Conservation (phyloP, 1,140 invertebrate genomes). For the Diorhabda carinulata region DNA sequence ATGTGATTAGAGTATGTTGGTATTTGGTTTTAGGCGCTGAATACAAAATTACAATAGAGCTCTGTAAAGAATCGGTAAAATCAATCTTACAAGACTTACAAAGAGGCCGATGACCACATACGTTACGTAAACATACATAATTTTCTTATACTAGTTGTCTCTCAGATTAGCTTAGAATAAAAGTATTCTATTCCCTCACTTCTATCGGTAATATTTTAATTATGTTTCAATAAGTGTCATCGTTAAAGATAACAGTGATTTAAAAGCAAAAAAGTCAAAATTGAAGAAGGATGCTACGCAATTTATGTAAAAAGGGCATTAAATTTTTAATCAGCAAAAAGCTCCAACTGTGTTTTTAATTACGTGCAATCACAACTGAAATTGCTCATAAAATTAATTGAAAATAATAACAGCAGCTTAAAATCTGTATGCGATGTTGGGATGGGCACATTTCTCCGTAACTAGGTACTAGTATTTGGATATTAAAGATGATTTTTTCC, state of each 20-base stretch:
- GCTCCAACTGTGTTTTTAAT: conserved; percentile 16
- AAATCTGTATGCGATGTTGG: background rate
- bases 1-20: background rate
- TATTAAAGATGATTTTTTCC: background rate
- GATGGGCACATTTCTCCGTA: background rate
- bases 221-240: no score
- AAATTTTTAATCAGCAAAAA: conserved; percentile 16
- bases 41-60: background rate
- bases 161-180: no score
- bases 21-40: background rate
- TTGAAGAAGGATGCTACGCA: no score
- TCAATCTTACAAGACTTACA: background rate
- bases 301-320: background rate
- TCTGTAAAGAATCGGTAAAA: background rate
- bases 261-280: no score
- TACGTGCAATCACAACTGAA: conserved; percentile 13
- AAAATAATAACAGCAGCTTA: conserved; percentile 12
- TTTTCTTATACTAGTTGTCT: no score
- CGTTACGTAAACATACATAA: background rate
- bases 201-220: no score
- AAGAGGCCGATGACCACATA: background rate
- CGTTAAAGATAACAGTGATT: no score
- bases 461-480: background rate
- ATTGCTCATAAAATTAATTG: conserved; percentile 16
- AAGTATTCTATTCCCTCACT: no score